Base-by-base conservation (phyloP, 1,140 invertebrate species). In the Hypothenemus hampei region DNA sequence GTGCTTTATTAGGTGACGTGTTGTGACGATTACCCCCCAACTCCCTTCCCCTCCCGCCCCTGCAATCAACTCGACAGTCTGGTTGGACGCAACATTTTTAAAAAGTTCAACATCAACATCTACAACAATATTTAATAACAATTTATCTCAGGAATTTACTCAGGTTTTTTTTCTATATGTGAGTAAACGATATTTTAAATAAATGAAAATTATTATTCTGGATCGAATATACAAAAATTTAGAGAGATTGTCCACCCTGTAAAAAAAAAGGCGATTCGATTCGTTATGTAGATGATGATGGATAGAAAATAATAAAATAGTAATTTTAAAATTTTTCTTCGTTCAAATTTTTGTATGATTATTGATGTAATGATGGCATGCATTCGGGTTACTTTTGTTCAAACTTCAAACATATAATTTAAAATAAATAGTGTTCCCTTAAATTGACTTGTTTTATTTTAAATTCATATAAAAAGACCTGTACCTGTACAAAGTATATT, bases 361-460 rank as follows among this genome's bases (percentile, higher is more conserved):
- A 39, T 35, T 31, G 11, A 6, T 47, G 31, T 57, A 26, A 57
- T 57, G 39, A 50, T 57, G 48, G 48, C 41, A 57, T 57, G 37
- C 16, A 50, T 45, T 41, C 20, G 54, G 26, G 22, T 31, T 39
- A 57, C 22, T 58, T 51, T 45, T 58, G 43, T 50, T 57, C 47
- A 40, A 51, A 51, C 55, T 50, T 22, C 46, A 51, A 23, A 40
- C 50, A 53, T 52, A 66, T 64, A 49, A 64, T 61, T 67, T 69
- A 65, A 48, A 70, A 70, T 70, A 71, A 71, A 71, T 70, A 71
- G 69, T 71, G 69, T 71, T 71, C 69, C 69, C 69, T 71, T 67
- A 63, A 19, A n/a, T 31, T n/a, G 3, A 13, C 23, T 16, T 31
- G 10, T 46, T 46, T 46, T 18, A 16, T 15, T 46, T 31, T 29